These are phyloP conservation scores for Sciaenops ocellatus DNA, from an alignment of 2,797 vertebrate genomes.

Conservation along the genomic window DNA sequence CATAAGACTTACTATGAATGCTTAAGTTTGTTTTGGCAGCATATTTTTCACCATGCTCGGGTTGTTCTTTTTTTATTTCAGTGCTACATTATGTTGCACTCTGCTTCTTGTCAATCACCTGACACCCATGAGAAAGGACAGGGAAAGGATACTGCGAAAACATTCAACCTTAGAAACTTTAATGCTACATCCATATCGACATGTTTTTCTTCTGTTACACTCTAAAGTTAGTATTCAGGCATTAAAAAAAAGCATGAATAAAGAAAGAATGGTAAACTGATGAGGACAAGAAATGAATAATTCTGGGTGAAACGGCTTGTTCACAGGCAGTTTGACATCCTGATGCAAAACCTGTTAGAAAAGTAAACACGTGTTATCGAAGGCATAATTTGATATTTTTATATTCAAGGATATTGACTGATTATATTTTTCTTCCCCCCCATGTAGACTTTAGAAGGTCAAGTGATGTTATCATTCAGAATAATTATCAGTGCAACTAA, in stretches of 20 bases:
- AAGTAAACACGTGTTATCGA: neutral
- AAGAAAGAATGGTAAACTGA: conserved; percentile 1
- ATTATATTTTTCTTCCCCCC: neutral
- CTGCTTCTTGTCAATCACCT: conserved; percentile 50
- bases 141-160: conserved; percentile 4
- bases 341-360: neutral
- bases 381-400: neutral
- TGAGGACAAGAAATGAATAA: neutral
- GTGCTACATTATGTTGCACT: conserved; percentile 5
- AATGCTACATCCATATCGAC: conserved; percentile 10
- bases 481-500: conserved; percentile 45
- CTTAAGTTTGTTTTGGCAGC: conserved; percentile 35
- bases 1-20: conserved; percentile 31
- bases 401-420: conserved; percentile 1
- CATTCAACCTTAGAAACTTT: neutral
- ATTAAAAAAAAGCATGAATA: neutral
- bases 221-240: neutral
- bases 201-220: conserved; percentile 12
- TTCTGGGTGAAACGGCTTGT: neutral
- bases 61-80: conserved; percentile 7
- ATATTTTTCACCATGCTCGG: neutral
- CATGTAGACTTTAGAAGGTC: neutral
- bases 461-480: conserved; percentile 33
- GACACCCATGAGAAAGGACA: conserved; percentile 3
- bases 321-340: neutral